Evolutionary conservation across 1,140 invertebrate species (phyloP), one percentile per base, ranked within the genome.

Genomic region (Euwallacea similis): DNA sequence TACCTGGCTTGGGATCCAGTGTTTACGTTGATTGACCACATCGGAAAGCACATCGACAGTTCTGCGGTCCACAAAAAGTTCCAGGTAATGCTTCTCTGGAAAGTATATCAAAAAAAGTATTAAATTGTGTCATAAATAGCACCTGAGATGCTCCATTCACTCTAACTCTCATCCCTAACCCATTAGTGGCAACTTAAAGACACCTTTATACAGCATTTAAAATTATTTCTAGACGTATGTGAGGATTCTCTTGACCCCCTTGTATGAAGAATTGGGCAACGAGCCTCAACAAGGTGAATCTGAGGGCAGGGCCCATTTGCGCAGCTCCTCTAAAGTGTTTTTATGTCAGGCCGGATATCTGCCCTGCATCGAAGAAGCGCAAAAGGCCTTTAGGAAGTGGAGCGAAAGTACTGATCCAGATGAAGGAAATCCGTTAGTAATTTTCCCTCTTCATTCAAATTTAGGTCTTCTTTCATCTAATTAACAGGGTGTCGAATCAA

Each of bases 21-120:
- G 2, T 91, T 91, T 77, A 90, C 89, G 7, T 89, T 93, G 85
- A 89, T 92, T 42, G 90, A 92, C 79, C 90, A 92, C 73, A 84
- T 93, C 44, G 88, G 90, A 41, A 84, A 87, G 69, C 88, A 89
- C 65, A 88, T 92, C 71, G 87, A 89, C 69, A 88, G 88, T 74
- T 82, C 85, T 2, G 81, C 83, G 3, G 86, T 90, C 0, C 86
- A 88, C 53, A 81, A 84, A 10, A 91, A 91, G 79, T 92, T 92
- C 75, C 84, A 89, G 84, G 90, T 89, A 76, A 46, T 11, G n/a
- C 13, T 3, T 33, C 21, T 33, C 13, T 41, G 11, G 33, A 11
- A 50, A 13, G 6, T 2, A 50, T 50, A 13, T 50, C 1, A 2
- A 33, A 4, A 33, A 33, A 33, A 33, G 21, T 33, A 33, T 33